A percentile compares a stretch with the other conserved stretches of the same genome.
These are phyloP conservation scores for Fragum sueziense DNA, from an alignment of 2,888 invertebrate species.

Conservation along the genomic window DNA sequence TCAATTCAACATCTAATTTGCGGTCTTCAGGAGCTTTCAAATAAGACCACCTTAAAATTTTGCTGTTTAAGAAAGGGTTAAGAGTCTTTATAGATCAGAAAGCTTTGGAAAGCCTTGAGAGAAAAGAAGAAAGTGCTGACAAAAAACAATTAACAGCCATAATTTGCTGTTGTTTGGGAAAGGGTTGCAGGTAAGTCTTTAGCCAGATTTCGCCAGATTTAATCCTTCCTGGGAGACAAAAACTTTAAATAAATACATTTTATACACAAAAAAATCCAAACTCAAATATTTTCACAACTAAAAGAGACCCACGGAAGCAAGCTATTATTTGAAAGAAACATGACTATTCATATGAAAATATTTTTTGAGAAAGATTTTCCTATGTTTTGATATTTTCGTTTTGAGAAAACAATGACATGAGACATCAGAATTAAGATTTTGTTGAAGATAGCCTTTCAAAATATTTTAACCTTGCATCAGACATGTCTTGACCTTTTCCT, in stretches of 20 bases:
- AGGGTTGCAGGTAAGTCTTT: no score
- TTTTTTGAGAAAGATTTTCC: not conserved
- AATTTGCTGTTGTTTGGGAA: no score
- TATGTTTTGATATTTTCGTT: not conserved
- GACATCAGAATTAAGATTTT: no score
- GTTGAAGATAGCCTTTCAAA: no score
- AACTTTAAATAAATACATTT: not conserved
- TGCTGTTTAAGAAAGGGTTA: no score
- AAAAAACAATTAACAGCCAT: no score
- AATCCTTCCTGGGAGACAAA: slow-evolving; percentile 9
- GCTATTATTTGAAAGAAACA: not conserved
- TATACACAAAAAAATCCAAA: not conserved
- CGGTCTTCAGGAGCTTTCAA: no score
- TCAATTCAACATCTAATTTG: no score
- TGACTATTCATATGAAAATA: not conserved
- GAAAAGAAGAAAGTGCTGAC: not conserved
- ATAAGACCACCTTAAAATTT: no score
- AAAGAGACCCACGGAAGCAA: not conserved
- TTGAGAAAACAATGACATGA: not conserved
- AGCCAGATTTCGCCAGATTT: slow-evolving; percentile 1
- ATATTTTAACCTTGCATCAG: no score
- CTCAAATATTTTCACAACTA: slow-evolving; percentile 8
- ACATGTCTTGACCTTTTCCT: no score
- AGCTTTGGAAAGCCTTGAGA: not conserved
- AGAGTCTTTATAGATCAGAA: no score